Base-by-base conservation (phyloP, 1,140 invertebrate genomes). In the Ctenoplectra terminalis region DNA sequence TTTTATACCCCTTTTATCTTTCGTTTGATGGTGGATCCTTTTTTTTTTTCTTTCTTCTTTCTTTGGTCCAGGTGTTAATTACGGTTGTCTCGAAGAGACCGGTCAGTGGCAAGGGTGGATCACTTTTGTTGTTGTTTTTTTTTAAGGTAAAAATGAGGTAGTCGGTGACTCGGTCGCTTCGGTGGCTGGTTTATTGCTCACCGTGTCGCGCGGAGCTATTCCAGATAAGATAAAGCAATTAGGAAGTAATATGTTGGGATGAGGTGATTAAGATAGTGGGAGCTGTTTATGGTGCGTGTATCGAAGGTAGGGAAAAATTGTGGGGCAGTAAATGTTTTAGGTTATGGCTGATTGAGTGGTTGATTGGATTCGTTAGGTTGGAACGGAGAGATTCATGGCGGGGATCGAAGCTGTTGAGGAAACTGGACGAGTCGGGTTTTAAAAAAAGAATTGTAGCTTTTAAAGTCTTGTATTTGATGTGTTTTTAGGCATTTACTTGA, bases 1-100 rank as follows among this genome's bases (percentile, higher is more conserved):
- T 83, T 87, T 86, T 80, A 80, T 66, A 46, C 54, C 23, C 54
- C 63, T 83, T 86, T 82, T 86, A 63, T 67, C 70, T 83, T 60
- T 46, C 17, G 9, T 26, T 43, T 20, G 43, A 13, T 8, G 46
- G 29, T 17, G 26, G 15, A 63, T 29, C 54, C 37, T 52, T 48
- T 70, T 54, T n/a, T n/a, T n/a, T n/a, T n/a, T n/a, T n/a, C n/a
- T n/a, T n/a, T n/a, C n/a, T n/a, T n/a, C n/a, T n/a, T n/a, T n/a
- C n/a, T n/a, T 15, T 58, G 46, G 17, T 20, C 1, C n/a, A 5
- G 34, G 26, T 9, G 46, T 79, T 79, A 79, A 79, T 79, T 73
- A 72, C 11, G 37, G 2, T 43, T 3, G n/a, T 31, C 29, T 1
- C 29, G 23, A 1, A 11, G 63, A 29, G 34, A 66, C 17, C 43